Base-by-base conservation (phyloP, 2,888 invertebrate species). In the Leptodirus hochenwartii region DNA sequence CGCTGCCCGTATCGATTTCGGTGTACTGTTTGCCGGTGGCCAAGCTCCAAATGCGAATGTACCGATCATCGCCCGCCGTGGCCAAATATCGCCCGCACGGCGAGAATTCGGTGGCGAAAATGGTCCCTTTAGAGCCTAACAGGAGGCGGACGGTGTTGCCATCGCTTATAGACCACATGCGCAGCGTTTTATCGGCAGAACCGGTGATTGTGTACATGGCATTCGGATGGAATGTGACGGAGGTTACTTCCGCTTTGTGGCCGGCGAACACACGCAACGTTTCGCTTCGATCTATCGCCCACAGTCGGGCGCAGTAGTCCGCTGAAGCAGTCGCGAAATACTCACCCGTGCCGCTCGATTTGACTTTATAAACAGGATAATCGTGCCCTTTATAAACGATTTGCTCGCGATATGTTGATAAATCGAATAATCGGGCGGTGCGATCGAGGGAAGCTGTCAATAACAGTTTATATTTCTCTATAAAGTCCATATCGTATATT, bases 151-250 rank as follows among this genome's bases (percentile, higher is more conserved):
- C 71, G 28, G 82, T 62, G 40, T 74, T 74, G 8, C 81, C 87
- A 47, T 81, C 80, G 36, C 78, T 73, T 30, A 84, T 69, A 40
- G 71, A 75, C 90, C 90, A 93, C 44, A 93, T 57, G 17, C 90
- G 68, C 27, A 90, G 73, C 22, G 78, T 79, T 49, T 77, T 76
- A 59, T 93, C 93, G n/a, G 77, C 69, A 2, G 90, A 84, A 6
- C 88, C 91, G 1, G 85, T 82, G 20, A 85, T 88, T 40, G 91
- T 49, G 51, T 93, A 91, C 42, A 75, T 70, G 40, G 80, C 77
- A 55, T 90, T 93, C 1, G 90, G 87, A 59, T 93, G 93, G 58
- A 93, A 90, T 45, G 75, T 73, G n/a, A 84, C 66, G 48, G 76
- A 70, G 50, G 87, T 84, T 13, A 93, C 77, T 59, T 88, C 82